Evolutionary conservation across 1,140 invertebrate genomes (phyloP).

Genomic region (Pogonognathellus flavescens): DNA sequence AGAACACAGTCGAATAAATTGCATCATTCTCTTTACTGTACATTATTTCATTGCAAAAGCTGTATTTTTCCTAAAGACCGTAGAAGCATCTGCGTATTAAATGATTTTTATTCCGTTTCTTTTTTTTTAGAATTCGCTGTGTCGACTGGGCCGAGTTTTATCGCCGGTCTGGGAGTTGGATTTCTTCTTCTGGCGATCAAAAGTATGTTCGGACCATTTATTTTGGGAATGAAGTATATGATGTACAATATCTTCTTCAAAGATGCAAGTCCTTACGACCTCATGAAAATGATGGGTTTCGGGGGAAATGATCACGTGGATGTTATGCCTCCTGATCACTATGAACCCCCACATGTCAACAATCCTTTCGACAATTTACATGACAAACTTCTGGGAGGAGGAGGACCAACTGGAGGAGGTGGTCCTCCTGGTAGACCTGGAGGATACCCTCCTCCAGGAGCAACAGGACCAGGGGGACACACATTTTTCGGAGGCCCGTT

Average conservation of each 20-base stretch:
- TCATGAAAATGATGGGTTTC: slow-evolving; percentile 56
- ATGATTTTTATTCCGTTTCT: neutral
- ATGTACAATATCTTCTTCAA: slow-evolving; percentile 64
- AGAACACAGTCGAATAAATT: neutral
- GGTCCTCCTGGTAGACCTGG: too few relatives aligned
- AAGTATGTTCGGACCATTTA: slow-evolving; percentile 62
- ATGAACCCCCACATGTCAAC: slow-evolving; percentile 57
- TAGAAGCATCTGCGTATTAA: neutral
- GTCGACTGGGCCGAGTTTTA: slow-evolving; percentile 66
- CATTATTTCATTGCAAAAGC: too few relatives aligned
- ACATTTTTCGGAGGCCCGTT: neutral
- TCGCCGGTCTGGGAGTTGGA: slow-evolving; percentile 65
- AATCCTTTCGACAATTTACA: slow-evolving; percentile 57
- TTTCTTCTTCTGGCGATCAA: slow-evolving; percentile 65
- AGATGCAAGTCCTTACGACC: slow-evolving; percentile 61
- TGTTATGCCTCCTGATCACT: slow-evolving; percentile 52
- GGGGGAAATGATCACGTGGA: slow-evolving; percentile 28
- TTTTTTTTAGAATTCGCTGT: slow-evolving; percentile 65
- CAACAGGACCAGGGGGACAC: neutral
- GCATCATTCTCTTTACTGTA: too few relatives aligned
- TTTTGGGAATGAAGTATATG: slow-evolving; percentile 64
- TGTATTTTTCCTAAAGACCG: too few relatives aligned
- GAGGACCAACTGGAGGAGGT: neutral
- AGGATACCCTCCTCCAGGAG: neutral
- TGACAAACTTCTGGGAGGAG: neutral